Percentiles rank a stretch among this genome's conserved stretches.
Evolutionary conservation across 2,113 vertebrate genomes (phyloP).

Genomic region (Gracilinanus agilis): DNA sequence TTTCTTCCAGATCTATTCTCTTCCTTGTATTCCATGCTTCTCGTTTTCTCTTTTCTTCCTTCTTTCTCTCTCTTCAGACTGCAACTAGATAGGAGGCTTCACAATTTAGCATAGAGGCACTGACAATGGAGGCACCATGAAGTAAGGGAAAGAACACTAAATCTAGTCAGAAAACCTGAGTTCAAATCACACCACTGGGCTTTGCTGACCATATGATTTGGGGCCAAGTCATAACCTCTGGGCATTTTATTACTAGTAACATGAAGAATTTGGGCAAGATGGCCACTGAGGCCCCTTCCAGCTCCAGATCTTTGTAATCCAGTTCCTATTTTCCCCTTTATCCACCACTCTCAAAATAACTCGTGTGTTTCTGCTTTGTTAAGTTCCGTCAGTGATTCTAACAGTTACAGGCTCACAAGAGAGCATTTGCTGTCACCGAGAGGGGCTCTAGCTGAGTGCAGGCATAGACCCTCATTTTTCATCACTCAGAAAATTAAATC

Average conservation of each 20-base stretch:
- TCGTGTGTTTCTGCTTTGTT: neutral
- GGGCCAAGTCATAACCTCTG: neutral
- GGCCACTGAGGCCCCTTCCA: neutral
- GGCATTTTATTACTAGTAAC: neutral
- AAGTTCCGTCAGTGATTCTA: neutral
- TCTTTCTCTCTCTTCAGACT: neutral
- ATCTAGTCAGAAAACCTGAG: neutral
- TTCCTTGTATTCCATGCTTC: neutral
- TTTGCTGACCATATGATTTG: neutral
- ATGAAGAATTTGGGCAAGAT: neutral
- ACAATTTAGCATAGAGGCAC: neutral
- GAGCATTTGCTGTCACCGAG: conserved; percentile 47
- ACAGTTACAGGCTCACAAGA: neutral
- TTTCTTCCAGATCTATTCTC: neutral
- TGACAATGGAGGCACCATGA: neutral
- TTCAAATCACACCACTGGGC: neutral
- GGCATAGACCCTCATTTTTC: neutral
- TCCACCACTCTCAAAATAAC: neutral
- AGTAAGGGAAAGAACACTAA: neutral
- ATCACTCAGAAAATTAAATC: conserved; percentile 3
- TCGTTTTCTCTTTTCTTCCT: neutral
- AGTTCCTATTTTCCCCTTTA: neutral
- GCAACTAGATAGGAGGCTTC: neutral
- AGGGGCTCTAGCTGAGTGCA: neutral
- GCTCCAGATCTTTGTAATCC: neutral